Conservation (phyloP, 2,113 vertebrate genomes). For the Dicerorhinus sumatrensis region DNA sequence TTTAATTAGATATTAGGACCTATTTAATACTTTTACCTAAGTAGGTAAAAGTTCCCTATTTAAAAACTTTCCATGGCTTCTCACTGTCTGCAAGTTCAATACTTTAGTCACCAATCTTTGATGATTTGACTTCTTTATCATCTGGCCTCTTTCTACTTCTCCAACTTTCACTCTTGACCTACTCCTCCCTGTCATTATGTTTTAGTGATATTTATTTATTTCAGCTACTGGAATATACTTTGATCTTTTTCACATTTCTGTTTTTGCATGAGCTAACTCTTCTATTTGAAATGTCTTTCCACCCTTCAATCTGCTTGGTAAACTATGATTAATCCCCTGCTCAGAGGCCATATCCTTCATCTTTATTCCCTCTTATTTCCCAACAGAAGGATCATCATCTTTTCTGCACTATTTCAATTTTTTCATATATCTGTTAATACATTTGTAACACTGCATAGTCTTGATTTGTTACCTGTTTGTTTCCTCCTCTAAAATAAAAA, state of each 20-base stretch:
- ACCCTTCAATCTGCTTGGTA: neutral
- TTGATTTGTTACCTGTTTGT: neutral
- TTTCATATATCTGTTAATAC: neutral
- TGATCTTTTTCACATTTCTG: neutral
- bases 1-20: too few species aligned
- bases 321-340: neutral
- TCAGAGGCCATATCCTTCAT: neutral
- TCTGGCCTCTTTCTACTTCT: neutral
- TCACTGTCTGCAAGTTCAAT: neutral
- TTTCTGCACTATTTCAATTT: neutral
- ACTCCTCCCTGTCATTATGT: neutral
- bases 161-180: neutral
- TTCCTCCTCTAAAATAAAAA: neutral
- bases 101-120: neutral
- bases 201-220: neutral
- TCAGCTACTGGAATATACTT: neutral
- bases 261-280: neutral
- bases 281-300: neutral
- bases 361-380: neutral
- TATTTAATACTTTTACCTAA: neutral
- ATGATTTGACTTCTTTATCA: neutral
- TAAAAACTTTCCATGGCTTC: neutral
- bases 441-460: neutral
- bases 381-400: neutral
- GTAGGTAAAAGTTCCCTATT: neutral